phyloP scores from a whole-genome alignment of 2,888 invertebrate species.

The Schizaphis graminum region DNA sequence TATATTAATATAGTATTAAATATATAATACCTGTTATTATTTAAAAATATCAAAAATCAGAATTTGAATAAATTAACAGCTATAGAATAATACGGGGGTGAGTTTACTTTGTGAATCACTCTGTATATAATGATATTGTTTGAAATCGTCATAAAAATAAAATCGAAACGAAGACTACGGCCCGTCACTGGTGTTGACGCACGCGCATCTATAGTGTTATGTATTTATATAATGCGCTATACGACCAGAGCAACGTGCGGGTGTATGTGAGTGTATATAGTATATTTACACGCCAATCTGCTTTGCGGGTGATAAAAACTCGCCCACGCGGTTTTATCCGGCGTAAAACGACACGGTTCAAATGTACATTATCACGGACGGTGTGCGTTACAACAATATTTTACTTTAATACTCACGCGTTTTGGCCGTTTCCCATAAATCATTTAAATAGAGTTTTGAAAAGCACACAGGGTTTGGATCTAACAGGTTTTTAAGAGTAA shows the following conservation, averaged over 20 bases:
- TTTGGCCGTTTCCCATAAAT: not conserved
- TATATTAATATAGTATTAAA: too few relatives aligned
- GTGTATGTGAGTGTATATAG: constrained; percentile 10
- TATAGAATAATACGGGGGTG: too few relatives aligned
- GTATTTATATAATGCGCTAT: not conserved
- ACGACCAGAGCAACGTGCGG: not conserved
- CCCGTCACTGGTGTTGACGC: not conserved
- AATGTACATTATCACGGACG: not conserved
- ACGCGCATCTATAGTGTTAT: not conserved
- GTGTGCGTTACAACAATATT: not conserved
- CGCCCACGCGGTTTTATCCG: constrained; percentile 15
- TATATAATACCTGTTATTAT: too few relatives aligned
- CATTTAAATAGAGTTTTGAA: not conserved
- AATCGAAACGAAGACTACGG: not conserved
- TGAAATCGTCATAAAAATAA: not conserved
- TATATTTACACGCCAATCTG: not conserved
- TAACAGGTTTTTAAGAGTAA: not conserved
- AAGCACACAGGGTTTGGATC: not conserved
- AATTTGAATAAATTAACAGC: too few relatives aligned
- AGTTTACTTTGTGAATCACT: too few relatives aligned
- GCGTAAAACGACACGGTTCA: not conserved
- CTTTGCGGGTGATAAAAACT: constrained; percentile 33
- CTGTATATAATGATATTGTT: not conserved
- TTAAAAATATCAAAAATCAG: too few relatives aligned
- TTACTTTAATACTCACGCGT: not conserved